phyloP scores from a whole-genome alignment of 2,797 vertebrate genomes.

The Malurus leucopterus region DNA sequence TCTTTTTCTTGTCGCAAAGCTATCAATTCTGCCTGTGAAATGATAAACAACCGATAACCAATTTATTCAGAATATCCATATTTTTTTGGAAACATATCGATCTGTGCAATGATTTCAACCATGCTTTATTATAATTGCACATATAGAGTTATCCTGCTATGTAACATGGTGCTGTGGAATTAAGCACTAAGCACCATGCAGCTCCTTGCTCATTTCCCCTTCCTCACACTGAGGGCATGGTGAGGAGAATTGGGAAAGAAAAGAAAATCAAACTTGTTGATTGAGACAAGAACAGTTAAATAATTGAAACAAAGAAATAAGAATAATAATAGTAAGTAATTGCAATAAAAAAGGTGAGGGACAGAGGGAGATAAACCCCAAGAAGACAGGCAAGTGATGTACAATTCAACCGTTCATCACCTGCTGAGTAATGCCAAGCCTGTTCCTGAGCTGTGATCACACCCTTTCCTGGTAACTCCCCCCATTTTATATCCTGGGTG shows the following conservation, averaged over 20 bases:
- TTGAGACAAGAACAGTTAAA: background rate
- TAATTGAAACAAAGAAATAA: background rate
- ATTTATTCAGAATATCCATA: background rate
- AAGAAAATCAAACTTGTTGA: background rate
- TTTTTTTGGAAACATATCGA: background rate
- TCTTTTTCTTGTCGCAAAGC: slow-evolving; percentile 78
- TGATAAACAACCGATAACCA: background rate
- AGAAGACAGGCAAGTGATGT: background rate
- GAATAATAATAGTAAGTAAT: background rate
- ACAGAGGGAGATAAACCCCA: background rate
- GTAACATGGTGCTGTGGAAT: background rate
- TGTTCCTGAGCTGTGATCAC: background rate
- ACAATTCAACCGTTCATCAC: background rate
- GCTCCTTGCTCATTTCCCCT: background rate
- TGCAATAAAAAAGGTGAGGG: background rate
- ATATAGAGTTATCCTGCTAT: background rate
- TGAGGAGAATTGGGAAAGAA: background rate
- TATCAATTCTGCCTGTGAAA: slow-evolving; percentile 73
- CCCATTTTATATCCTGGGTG: background rate
- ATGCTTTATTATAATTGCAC: background rate
- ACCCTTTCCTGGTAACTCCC: background rate
- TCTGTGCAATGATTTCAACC: background rate
- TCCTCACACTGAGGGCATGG: background rate
- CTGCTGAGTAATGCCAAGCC: background rate
- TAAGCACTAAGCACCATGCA: background rate